Evolutionary conservation across 2,888 invertebrate species (phyloP).

Genomic region (Drosophila anomalata): DNA sequence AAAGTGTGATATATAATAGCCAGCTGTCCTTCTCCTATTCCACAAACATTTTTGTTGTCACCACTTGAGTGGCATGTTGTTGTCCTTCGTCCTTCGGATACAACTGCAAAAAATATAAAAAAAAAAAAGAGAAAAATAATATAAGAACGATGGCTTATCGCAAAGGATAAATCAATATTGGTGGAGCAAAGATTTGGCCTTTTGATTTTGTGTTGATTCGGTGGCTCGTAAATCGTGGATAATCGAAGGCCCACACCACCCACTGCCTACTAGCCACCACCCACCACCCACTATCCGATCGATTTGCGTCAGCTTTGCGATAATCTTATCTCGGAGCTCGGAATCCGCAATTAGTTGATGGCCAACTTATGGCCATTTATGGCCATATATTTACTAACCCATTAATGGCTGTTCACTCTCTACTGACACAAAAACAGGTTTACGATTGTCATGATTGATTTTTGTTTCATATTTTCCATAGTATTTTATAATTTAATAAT

Average conservation of each 20-base stretch:
- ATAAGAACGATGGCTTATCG: constrained; percentile 20
- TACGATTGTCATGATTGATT: background rate
- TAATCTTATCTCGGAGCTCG: constrained; percentile 24
- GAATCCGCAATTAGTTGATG: constrained; percentile 34
- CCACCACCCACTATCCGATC: constrained; percentile 8
- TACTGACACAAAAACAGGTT: background rate
- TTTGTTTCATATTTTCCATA: background rate
- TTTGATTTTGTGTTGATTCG: constrained; percentile 36
- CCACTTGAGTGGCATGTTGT: constrained; percentile 43
- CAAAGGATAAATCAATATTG: constrained; percentile 47
- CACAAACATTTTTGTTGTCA: constrained; percentile 31
- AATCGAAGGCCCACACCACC: constrained; percentile 12
- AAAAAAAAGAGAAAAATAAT: constrained; percentile 3
- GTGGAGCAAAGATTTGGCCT: constrained; percentile 28
- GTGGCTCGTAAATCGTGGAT: constrained; percentile 26
- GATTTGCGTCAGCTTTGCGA: constrained; percentile 29
- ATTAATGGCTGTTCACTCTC: constrained; percentile 6
- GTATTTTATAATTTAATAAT: background rate
- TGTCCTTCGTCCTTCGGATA: constrained; percentile 21
- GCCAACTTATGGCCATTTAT: constrained; percentile 37
- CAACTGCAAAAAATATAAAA: background rate
- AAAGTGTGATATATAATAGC: constrained; percentile 49
- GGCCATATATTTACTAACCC: constrained; percentile 19
- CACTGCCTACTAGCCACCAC: background rate
- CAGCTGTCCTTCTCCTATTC: constrained; percentile 22